Evolutionary conservation across 2,888 invertebrate genomes (phyloP), one percentile per base, ranked within the genome.

Genomic region (Hirtodrosophila histrioides): DNA sequence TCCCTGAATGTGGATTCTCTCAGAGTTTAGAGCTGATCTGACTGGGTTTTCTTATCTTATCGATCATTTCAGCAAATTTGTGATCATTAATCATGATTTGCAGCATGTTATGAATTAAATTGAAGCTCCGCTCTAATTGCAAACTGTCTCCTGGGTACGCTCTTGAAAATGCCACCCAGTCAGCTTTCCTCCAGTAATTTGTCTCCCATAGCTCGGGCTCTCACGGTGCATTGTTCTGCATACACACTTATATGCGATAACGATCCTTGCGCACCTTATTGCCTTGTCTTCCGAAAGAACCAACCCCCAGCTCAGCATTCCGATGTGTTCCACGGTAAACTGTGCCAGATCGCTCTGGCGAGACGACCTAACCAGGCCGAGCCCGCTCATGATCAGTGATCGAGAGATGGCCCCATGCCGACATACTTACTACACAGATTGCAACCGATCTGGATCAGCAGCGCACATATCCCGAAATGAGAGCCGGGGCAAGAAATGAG

Each of bases 391-490:
- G 44, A 69, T 69, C 69, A 53, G 45, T 57, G 57, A 62, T 62
- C 69, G 23, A 48, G 43, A 23, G 44, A 53, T 49, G 57, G 73
- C 65, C 57, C 48, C 84, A 74, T 46, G 51, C 45, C 46, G 49
- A 46, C 54, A 48, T n/a, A 33, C 36, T 45, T n/a, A 7, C 43
- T 35, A 45, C 48, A 37, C 24, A 57, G 53, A 72, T 49, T 87
- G 77, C 86, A 71, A 73, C 64, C 58, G 87, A 84, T 79, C 86
- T 85, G 88, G 83, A 87, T 87, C 78, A 75, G 67, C 61, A 64
- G 48, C 43, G 48, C 41, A 12, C 27, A 61, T 55, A 68, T 73
- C 65, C 66, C 60, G 50, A 48, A 50, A 31, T 6, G 44, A 45
- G 43, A 46, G 63, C 41, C 50, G 49, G 50, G 54, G 40, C 68